Conservation (phyloP, 2,888 invertebrate genomes). For the Drosophila subsilvestris region DNA sequence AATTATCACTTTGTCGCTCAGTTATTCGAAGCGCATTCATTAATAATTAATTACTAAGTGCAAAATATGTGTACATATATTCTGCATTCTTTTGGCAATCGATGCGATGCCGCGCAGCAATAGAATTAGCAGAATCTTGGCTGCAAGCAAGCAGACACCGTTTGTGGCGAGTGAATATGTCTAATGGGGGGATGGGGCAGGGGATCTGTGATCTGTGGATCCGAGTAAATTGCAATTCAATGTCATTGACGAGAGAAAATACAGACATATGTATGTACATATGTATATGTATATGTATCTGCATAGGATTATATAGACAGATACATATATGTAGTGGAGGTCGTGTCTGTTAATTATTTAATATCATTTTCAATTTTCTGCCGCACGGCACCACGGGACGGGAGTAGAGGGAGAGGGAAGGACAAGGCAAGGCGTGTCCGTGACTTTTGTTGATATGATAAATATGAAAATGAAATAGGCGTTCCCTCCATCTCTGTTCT, state of each 20-base stretch:
- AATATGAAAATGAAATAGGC: conserved; percentile 76
- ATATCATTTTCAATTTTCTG: conserved; percentile 77
- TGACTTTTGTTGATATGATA: conserved; percentile 80
- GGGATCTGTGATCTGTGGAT: conserved; percentile 18
- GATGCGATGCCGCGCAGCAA: conserved; percentile 50
- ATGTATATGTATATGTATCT: conserved; percentile 13
- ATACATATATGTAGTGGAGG: conserved; percentile 27
- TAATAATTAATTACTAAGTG: conserved; percentile 66
- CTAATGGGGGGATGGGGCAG: no score
- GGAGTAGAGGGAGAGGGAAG: neutral
- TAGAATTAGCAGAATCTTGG: conserved; percentile 23
- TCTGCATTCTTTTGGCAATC: conserved; percentile 53
- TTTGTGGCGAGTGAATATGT: neutral
- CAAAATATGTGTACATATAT: conserved; percentile 15
- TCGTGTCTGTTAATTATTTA: conserved; percentile 75
- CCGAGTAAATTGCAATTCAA: conserved; percentile 72
- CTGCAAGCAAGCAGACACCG: conserved; percentile 31
- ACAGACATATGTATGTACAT: conserved; percentile 19
- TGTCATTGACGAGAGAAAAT: conserved; percentile 74
- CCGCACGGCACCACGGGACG: conserved; percentile 38
- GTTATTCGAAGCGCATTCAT: conserved; percentile 65
- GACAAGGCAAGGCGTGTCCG: conserved; percentile 66
- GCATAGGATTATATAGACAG: conserved; percentile 21
- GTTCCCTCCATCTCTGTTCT: conserved; percentile 13
- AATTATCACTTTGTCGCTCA: conserved; percentile 53